phyloP scores from a whole-genome alignment of 2,888 invertebrate genomes.

The Nezara viridula region DNA sequence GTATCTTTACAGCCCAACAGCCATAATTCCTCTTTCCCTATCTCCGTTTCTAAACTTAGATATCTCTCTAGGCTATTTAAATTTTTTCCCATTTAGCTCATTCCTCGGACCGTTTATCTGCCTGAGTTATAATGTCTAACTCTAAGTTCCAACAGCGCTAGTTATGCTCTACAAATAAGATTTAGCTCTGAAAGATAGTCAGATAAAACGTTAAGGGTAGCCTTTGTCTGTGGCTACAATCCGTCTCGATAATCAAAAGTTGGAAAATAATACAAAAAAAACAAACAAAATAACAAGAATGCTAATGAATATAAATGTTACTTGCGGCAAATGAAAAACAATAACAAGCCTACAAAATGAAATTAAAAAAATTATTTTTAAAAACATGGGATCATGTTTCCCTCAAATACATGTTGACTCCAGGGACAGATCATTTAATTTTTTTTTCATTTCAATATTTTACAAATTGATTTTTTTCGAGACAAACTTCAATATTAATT shows the following conservation, averaged over 20 bases:
- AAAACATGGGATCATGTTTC: too few relatives aligned
- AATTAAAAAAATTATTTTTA: too few relatives aligned
- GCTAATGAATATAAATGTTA: too few relatives aligned
- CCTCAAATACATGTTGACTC: too few relatives aligned
- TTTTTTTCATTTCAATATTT: too few relatives aligned
- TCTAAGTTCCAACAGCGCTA: slow-evolving; percentile 11
- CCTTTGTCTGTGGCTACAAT: neutral
- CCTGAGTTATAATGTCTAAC: slow-evolving; percentile 47
- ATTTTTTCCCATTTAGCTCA: slow-evolving; percentile 58
- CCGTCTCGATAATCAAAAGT: neutral
- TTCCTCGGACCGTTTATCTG: slow-evolving; percentile 52
- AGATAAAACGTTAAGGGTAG: slow-evolving; percentile 1
- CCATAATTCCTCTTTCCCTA: slow-evolving; percentile 54
- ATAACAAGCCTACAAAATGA: too few relatives aligned
- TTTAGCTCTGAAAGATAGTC: slow-evolving; percentile 18
- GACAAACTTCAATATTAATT: too few relatives aligned
- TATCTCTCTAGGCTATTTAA: slow-evolving; percentile 54
- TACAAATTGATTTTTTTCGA: too few relatives aligned
- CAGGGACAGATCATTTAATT: too few relatives aligned
- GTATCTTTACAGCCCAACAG: slow-evolving; percentile 52
- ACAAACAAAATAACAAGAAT: too few relatives aligned
- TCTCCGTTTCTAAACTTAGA: slow-evolving; percentile 56
- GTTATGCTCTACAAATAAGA: slow-evolving; percentile 46
- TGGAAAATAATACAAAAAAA: too few relatives aligned
- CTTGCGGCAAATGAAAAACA: too few relatives aligned